A percentile compares a stretch with the other conserved stretches of the same genome.
Conservation (phyloP, 2,888 invertebrate species). For the Zaprionus obscuricornis region DNA sequence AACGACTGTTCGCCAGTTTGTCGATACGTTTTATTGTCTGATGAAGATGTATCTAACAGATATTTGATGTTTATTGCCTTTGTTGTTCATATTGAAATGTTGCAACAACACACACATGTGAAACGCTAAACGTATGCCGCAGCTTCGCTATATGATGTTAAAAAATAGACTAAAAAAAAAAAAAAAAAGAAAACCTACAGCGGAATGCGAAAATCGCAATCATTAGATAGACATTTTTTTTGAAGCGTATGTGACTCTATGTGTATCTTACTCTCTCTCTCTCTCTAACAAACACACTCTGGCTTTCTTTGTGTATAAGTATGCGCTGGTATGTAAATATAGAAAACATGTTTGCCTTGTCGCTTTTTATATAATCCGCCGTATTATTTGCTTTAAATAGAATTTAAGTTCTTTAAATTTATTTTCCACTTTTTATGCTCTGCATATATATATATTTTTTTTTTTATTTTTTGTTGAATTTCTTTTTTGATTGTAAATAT, state of each 20-base stretch:
- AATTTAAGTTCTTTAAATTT: slow-evolving; percentile 23
- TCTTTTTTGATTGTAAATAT: no score
- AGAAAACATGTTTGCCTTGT: slow-evolving; percentile 27
- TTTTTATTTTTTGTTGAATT: neutral
- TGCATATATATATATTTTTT: neutral
- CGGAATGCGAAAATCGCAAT: slow-evolving; percentile 46
- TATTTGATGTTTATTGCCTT: slow-evolving; percentile 76
- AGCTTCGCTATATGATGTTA: neutral
- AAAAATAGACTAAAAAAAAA: slow-evolving; percentile 24
- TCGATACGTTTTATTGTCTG: slow-evolving; percentile 37
- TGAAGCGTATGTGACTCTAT: neutral
- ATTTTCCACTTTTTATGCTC: slow-evolving; percentile 2
- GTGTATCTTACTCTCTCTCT: no score
- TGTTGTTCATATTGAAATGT: slow-evolving; percentile 64
- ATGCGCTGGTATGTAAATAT: slow-evolving; percentile 20
- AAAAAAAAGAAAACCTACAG: slow-evolving; percentile 7
- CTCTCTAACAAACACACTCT: no score
- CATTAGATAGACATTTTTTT: slow-evolving; percentile 49
- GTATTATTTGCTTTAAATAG: neutral
- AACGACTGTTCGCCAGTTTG: neutral
- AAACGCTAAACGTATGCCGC: slow-evolving; percentile 4
- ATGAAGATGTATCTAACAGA: slow-evolving; percentile 78
- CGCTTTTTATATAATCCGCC: slow-evolving; percentile 9
- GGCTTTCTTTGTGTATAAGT: no score
- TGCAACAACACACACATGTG: slow-evolving; percentile 29